Base-by-base conservation (phyloP, 2,888 invertebrate species). In the Lasioglossum marginatum region DNA sequence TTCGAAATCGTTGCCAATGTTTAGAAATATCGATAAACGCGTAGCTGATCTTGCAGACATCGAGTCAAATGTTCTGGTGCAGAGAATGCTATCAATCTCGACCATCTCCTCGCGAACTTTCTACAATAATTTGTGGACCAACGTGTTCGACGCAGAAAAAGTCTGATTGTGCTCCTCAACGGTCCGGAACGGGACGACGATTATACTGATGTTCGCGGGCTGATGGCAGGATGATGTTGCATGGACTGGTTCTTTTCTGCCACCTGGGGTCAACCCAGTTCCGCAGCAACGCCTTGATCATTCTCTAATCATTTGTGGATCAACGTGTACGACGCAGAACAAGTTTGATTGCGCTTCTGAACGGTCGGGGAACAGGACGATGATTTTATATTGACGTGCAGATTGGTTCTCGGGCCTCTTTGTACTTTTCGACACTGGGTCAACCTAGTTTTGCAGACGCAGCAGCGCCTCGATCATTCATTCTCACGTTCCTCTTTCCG, bases 401-500 rank as follows among this genome's bases (percentile, higher is more conserved):
- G 71, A 87, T 80, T 71, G 80, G 66, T 19, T 31, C 82, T 63
- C 40, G 16, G 68, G 3, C n/a, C 10, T 10, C 43, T 77, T 73
- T 73, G 77, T 52, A 79, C 79, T 80, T 82, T 75, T 45, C 19
- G 80, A 79, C 73, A 66, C 76, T 60, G 72, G 16, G 31, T 27
- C 72, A 79, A 68, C 82, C 82, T 52, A 79, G 77, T 76, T 85
- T 60, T 66, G 63, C 48, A 4, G 34, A 23, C 37, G 34, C n/a
- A n/a, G n/a, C 2, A 16, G 40, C 14, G 48, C 16, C n/a, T 45
- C 60, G 73, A 63, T 66, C 66, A 63, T 40, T 79, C 77, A 87
- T 89, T 89, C 89, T 82, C 89, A 89, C 86, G 87, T 89, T 81
- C 86, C 77, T 79, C 68, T 89, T 89, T 79, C 52, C 43, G 40